Base-by-base conservation (phyloP, 2,113 vertebrate genomes). In the Aptenodytes patagonicus region DNA sequence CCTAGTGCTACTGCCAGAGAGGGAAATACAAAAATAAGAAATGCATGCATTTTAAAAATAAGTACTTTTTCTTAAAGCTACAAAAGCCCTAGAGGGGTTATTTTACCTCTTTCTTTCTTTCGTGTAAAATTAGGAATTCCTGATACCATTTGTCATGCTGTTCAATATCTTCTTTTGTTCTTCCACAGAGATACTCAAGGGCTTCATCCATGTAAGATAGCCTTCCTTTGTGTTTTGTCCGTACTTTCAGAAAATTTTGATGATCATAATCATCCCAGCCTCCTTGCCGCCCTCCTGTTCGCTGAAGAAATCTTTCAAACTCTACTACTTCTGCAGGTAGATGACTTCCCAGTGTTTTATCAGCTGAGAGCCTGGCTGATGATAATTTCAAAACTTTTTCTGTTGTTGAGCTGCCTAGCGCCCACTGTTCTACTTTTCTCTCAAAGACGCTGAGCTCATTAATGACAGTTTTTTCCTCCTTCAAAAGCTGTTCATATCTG, bases 221-320 rank as follows among this genome's bases (percentile, higher is more conserved):
- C 52, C 97, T 98, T 70, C 99, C 99, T 78, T 96, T 97, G 89
- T 99, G 98, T 91, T 98, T 99, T 71, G 90, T 98, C 98, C 99
- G 98, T 60, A 98, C 86, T 98, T 98, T 98, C 19, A 99, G 90
- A 96, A 99, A 99, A 89, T 94, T 95, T 85, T 99, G 98, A 91
- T 99, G 99, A 95, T 99, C 99, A 64, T 96, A 98, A 58, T 99
- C 98, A 97, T 99, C 99, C 99, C 99, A 99, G 88, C 99, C 98
- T 38, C 99, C 99, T 72, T 98, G 97, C 46, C 86, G 42, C 8
- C 99, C 99, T 90, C 99, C 99, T 17, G 98, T 99, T 94, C 85
- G 98, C 95, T 99, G 98, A 72, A 99, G 97, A 89, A 99, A 99
- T 55, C 71, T 98, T 97, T 99, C 99, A 95, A 99, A 98, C 12